Evolutionary conservation across 2,797 vertebrate genomes (phyloP), one percentile per base, ranked within the genome.

Genomic region (Anguilla megastoma): DNA sequence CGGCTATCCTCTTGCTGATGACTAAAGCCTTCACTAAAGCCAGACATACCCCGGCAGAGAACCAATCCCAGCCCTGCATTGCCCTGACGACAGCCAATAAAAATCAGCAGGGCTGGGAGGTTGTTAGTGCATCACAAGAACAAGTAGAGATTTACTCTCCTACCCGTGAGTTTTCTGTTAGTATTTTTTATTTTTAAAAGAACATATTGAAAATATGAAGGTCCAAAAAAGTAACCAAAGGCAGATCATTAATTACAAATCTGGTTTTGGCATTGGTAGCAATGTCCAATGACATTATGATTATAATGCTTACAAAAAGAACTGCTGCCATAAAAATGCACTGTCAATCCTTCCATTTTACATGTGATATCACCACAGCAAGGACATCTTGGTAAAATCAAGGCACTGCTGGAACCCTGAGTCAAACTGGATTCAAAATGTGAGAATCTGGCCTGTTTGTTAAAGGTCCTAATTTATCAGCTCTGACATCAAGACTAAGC

Each of bases 41-140:
- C 12, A 27, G 71, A 36, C 41, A 27, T 24, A 83, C 21, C 7
- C 85, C 84, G 85, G 76, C 88, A 86, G 36, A 76, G 86, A 21
- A 71, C 85, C 79, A 69, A 79, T 30, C 69, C 66, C 58, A 56
- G 58, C 84, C 52, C 24, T 52, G 36, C n/a, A 30, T 84, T 3
- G 50, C 85, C 41, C 85, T 54, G 30, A 21, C 21, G 3, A 10
- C 1, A 18, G 50, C 74, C 85, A 60, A 86, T 54, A 45, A 33
- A 63, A 85, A 85, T 27, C 30, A 71, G 30, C 74, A 36, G 50
- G n/a, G 56, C n/a, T 30, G 86, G 60, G 66, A 10, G 27, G 60
- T n/a, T 69, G 12, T 41, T 48, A 58, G 58, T 66, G 18, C 58
- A 54, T 54, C 63, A 71, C 36, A 82, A 85, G 24, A 54, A 56